A percentile compares a stretch with the other conserved stretches of the same genome.
phyloP scores from a whole-genome alignment of 1,140 invertebrate genomes.

The Brachionus plicatilis region DNA sequence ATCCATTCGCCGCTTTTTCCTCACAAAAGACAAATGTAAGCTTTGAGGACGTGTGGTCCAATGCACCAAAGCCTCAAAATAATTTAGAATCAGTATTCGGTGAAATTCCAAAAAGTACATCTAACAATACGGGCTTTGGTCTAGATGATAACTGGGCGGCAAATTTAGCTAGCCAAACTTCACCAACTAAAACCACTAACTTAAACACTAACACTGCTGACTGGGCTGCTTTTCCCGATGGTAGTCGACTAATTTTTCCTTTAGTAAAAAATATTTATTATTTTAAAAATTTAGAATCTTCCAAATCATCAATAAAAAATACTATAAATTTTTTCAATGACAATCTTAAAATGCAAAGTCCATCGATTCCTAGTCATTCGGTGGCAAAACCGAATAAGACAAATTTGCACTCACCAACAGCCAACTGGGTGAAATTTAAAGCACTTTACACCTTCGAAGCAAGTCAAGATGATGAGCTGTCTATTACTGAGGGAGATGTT shows the following conservation, averaged over 20 bases:
- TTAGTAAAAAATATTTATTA: background rate
- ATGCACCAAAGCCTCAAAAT: background rate
- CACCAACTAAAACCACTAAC: background rate
- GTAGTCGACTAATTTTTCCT: background rate
- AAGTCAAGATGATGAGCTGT: slow-evolving; percentile 84
- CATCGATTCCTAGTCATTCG: background rate
- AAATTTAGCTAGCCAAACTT: background rate
- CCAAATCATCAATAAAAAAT: background rate
- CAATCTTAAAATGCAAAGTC: slow-evolving; percentile 19
- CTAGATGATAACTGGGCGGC: slow-evolving; percentile 1
- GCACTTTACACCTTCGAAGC: slow-evolving; percentile 89
- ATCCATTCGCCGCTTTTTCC: background rate
- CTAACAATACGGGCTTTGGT: background rate
- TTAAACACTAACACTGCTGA: slow-evolving; percentile 19
- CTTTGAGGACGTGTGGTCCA: slow-evolving; percentile 11
- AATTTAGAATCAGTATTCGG: background rate
- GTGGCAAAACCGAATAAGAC: background rate
- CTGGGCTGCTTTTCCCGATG: slow-evolving; percentile 14
- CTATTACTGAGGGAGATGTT: slow-evolving; percentile 85
- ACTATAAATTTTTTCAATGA: background rate
- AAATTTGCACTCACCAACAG: slow-evolving; percentile 42
- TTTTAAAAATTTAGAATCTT: background rate
- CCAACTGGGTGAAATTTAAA: slow-evolving; percentile 67
- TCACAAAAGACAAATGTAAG: background rate
- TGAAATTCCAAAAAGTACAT: slow-evolving; percentile 5